Evolutionary conservation across 2,113 vertebrate species (phyloP).

Genomic region (Redunca redunca): DNA sequence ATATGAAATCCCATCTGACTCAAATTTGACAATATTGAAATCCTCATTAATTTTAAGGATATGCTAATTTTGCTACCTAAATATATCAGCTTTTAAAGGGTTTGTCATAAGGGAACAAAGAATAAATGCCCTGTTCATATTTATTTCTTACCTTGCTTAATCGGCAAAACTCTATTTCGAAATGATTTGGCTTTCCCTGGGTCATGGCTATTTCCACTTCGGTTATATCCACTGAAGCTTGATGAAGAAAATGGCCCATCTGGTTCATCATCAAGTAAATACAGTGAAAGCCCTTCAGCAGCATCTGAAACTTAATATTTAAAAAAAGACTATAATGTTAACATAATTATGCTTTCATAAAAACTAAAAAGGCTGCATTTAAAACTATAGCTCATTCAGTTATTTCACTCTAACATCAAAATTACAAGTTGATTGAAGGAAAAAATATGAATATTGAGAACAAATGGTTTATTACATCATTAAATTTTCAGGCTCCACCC

Average conservation of each 20-base stretch:
- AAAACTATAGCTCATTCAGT: background rate
- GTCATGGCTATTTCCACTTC: slow-evolving; percentile 75
- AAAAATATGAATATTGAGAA: background rate
- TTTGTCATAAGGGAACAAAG: background rate
- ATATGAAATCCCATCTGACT: background rate
- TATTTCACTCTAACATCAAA: background rate
- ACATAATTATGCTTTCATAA: background rate
- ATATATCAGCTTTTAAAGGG: slow-evolving; percentile 23
- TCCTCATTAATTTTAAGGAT: background rate
- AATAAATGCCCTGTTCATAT: background rate
- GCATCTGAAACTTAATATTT: slow-evolving; percentile 83
- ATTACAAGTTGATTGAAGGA: background rate
- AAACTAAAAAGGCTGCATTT: slow-evolving; percentile 26
- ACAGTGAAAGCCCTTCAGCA: slow-evolving; percentile 81
- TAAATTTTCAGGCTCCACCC: background rate
- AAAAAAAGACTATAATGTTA: slow-evolving; percentile 27
- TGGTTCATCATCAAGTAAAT: slow-evolving; percentile 82
- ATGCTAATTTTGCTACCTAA: background rate
- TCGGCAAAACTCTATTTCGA: slow-evolving; percentile 83
- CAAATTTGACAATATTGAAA: slow-evolving; percentile 13
- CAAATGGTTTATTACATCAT: slow-evolving; percentile 10
- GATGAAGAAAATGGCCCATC: slow-evolving; percentile 88
- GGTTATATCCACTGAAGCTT: slow-evolving; percentile 81
- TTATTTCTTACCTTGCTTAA: slow-evolving; percentile 82
- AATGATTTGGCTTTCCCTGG: slow-evolving; percentile 80